Percentiles rank a stretch among this genome's conserved stretches.
Conservation (phyloP, 2,888 invertebrate genomes). For the Drosophila helvetica region DNA sequence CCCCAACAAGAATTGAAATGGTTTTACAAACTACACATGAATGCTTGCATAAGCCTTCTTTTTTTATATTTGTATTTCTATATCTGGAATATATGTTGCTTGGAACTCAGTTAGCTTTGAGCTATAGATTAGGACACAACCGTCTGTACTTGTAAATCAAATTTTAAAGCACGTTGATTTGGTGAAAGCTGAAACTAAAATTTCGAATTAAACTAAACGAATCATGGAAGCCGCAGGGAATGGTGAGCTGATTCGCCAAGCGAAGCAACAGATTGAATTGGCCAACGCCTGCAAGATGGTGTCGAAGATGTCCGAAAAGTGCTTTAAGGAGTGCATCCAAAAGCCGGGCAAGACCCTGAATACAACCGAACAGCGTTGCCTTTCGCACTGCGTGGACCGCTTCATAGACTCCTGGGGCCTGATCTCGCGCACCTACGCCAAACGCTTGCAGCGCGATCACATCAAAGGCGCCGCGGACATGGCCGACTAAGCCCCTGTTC, state of each 20-base stretch:
- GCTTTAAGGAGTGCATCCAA: slow-evolving; percentile 96
- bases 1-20: too few species aligned
- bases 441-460: slow-evolving; percentile 91
- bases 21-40: too few species aligned
- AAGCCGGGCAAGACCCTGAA: slow-evolving; percentile 96
- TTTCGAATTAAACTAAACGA: slow-evolving; percentile 7
- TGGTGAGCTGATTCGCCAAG: slow-evolving; percentile 95
- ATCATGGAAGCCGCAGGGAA: slow-evolving; percentile 84
- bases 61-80: too few species aligned
- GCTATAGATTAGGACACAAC: neutral
- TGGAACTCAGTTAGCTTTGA: neutral
- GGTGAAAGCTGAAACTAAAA: slow-evolving; percentile 14
- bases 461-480: slow-evolving; percentile 30
- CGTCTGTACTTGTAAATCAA: neutral
- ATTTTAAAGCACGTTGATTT: neutral
- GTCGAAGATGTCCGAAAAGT: slow-evolving; percentile 98
- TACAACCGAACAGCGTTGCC: slow-evolving; percentile 93
- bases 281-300: slow-evolving; percentile 95
- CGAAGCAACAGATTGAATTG: slow-evolving; percentile 96
- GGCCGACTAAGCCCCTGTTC: slow-evolving; percentile 18
- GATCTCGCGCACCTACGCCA: slow-evolving; percentile 94
- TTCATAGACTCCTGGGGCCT: slow-evolving; percentile 98
- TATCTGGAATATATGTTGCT: too few species aligned
- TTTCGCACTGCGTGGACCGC: slow-evolving; percentile 99
- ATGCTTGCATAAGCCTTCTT: too few species aligned